These are phyloP conservation scores for Rhopalosiphum maidis DNA, from an alignment of 1,140 invertebrate genomes.

Conservation along the genomic window DNA sequence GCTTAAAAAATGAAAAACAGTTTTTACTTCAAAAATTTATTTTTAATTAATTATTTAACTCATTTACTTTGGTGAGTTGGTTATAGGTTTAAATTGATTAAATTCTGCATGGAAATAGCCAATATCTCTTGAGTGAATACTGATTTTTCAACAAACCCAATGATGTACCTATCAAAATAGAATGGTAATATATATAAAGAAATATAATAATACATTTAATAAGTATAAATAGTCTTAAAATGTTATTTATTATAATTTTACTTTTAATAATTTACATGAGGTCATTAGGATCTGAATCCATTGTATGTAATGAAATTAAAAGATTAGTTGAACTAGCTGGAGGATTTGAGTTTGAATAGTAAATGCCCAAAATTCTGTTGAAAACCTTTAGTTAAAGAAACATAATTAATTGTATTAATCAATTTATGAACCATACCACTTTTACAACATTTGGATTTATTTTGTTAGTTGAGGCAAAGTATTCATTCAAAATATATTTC, in stretches of 20 bases:
- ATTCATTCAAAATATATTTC: slow-evolving; percentile 84
- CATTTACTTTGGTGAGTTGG: slow-evolving; percentile 83
- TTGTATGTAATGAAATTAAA: slow-evolving; percentile 89
- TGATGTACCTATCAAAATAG: slow-evolving; percentile 77
- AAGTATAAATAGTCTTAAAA: background rate
- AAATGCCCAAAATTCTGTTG: slow-evolving; percentile 75
- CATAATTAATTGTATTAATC: background rate
- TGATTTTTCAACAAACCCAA: slow-evolving; percentile 90
- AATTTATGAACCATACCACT: slow-evolving; percentile 68
- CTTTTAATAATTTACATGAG: slow-evolving; percentile 94
- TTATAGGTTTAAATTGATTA: slow-evolving; percentile 88
- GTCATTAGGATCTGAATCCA: slow-evolving; percentile 88
- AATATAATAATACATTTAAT: background rate
- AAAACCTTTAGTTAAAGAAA: slow-evolving; percentile 68
- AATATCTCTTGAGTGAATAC: slow-evolving; percentile 86
- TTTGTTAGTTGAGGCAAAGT: slow-evolving; percentile 96
- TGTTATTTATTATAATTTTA: slow-evolving; percentile 61
- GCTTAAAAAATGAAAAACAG: slow-evolving; percentile 61
- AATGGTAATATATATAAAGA: background rate
- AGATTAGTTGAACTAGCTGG: slow-evolving; percentile 89
- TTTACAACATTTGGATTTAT: slow-evolving; percentile 95
- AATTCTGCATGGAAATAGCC: slow-evolving; percentile 88
- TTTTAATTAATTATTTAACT: slow-evolving; percentile 59
- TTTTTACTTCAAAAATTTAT: slow-evolving; percentile 47
- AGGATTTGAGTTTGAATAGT: slow-evolving; percentile 61